Base-by-base conservation (phyloP, 92 coral and sea anemone genomes). In the Ricordea florida region DNA sequence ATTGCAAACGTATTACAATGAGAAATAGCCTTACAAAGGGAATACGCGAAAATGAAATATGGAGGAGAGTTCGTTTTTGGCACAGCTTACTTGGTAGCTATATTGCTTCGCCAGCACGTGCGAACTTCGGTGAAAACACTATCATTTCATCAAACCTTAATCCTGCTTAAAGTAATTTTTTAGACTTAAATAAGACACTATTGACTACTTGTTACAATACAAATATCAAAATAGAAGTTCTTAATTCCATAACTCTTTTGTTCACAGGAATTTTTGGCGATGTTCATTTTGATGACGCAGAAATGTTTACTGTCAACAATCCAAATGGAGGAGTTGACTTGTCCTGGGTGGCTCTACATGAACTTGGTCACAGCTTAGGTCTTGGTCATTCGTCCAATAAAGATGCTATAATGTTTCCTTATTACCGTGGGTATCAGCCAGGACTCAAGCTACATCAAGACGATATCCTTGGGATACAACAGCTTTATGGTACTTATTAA, bases 271-370 rank as follows among this genome's bases (percentile, higher is more conserved):
- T 83, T 16, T 79, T 83, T 20, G 98, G 98, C 1, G 98, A 94
- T 63, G 89, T 89, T 32, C 98, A 94, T 53, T 94, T 94, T 66
- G 98, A 94, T 38, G 97, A 94, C 40, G 92, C 79, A 43, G 98
- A 94, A 53, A 46, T 45, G 0, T 94, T 93, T 67, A 86, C 92
- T 2, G 72, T 83, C 18, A 57, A 51, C 5, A 84, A 57, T 18
- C 40, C 55, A 23, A 28, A 57, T 3, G 18, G 52, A 14, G 98
- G 96, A 28, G 80, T 85, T 10, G 87, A 94, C 28, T 80, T 94
- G 16, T 76, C 60, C 32, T 94, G 98, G 98, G 78, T 90, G 10
- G 96, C 97, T 1, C 90, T 94, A 0, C 98, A 94, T 65, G 98
- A 94, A 56, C 80, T 94, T 31, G 98, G 98, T 2, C 98, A 94